Conservation (phyloP, 2,113 vertebrate species). For the Erinaceus europaeus region DNA sequence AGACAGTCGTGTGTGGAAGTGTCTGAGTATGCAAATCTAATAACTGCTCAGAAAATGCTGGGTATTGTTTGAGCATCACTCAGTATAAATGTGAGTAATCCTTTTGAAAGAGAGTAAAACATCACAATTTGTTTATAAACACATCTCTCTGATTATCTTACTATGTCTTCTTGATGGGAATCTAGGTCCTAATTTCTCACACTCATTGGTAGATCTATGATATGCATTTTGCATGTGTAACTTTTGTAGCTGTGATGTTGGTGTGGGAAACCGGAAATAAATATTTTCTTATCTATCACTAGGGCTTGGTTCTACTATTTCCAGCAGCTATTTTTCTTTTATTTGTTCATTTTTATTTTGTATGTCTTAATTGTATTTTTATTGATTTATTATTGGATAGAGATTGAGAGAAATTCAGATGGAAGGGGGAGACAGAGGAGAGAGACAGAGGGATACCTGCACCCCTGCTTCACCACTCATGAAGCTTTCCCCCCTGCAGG, state of each 20-base stretch:
- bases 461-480: too few species aligned
- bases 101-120: neutral
- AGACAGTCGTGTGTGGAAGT: neutral
- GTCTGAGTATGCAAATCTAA: neutral
- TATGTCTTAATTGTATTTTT: too few species aligned
- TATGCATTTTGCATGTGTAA: rapidly evolving
- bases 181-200: neutral
- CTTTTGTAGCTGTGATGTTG: neutral
- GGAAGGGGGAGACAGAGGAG: too few species aligned
- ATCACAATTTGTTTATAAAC: neutral
- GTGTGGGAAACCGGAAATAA: neutral
- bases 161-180: neutral
- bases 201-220: neutral
- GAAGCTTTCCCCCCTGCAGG: too few species aligned
- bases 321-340: too few species aligned
- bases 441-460: too few species aligned
- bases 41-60: neutral
- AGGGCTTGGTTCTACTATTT: too few species aligned
- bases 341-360: too few species aligned
- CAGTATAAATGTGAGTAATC: neutral
- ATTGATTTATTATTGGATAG: too few species aligned
- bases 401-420: too few species aligned
- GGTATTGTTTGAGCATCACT: neutral
- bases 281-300: too few species aligned
- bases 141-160: neutral